A percentile compares a stretch with the other conserved stretches of the same genome.
Conservation (phyloP, 2,797 vertebrate species). For the Alcedo quadribrachys region DNA sequence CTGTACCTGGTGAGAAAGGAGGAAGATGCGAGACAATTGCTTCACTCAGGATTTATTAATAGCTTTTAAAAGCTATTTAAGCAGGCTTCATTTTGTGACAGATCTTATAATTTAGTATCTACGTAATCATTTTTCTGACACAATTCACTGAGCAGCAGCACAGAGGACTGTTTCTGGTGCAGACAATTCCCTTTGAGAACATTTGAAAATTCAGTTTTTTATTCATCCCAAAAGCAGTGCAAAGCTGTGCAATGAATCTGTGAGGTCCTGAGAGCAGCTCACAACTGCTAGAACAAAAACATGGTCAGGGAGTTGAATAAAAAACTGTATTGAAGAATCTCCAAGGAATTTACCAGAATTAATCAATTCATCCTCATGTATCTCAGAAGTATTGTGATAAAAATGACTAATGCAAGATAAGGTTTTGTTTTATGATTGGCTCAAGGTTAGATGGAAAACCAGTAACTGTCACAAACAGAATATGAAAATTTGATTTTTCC, state of each 20-base stretch:
- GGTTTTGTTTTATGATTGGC: neutral
- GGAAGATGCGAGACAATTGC: neutral
- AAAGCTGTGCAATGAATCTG: neutral
- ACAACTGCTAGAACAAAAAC: neutral
- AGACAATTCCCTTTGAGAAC: neutral
- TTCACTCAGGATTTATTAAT: neutral
- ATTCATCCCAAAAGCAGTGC: neutral
- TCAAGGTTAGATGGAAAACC: neutral
- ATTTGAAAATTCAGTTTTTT: neutral
- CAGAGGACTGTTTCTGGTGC: neutral
- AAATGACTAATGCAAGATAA: neutral
- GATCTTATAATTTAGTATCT: neutral
- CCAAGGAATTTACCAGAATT: neutral
- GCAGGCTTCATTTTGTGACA: slow-evolving; percentile 5
- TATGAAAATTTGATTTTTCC: neutral
- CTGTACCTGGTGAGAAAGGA: neutral
- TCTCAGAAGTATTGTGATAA: neutral
- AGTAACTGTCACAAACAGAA: neutral
- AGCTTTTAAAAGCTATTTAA: neutral
- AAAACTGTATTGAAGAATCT: neutral
- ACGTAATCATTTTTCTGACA: neutral
- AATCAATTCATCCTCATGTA: neutral
- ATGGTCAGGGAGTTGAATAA: neutral
- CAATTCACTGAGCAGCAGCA: neutral
- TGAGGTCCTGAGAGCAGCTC: neutral